These are phyloP conservation scores for Drepana falcataria DNA, from an alignment of 2,888 invertebrate genomes.

Conservation along the genomic window DNA sequence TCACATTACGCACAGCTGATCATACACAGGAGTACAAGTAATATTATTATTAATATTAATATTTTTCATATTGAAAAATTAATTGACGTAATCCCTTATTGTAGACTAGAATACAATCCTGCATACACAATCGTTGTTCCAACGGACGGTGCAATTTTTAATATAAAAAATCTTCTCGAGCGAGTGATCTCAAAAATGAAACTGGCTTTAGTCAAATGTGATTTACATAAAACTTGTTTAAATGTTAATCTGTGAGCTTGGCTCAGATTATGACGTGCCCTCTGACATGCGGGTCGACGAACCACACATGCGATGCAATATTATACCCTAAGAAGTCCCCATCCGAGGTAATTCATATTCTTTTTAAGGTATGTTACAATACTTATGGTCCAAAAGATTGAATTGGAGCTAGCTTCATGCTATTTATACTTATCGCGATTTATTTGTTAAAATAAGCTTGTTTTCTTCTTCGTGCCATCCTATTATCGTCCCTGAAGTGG, in stretches of 20 bases:
- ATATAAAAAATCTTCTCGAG: slow-evolving; percentile 33
- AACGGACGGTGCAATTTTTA: slow-evolving; percentile 35
- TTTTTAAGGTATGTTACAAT: too few relatives aligned
- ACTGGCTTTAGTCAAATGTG: slow-evolving; percentile 41
- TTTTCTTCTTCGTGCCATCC: too few relatives aligned
- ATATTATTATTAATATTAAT: too few relatives aligned
- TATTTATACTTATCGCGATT: too few relatives aligned
- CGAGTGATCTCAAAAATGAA: slow-evolving; percentile 51
- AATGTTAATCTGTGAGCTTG: slow-evolving; percentile 68
- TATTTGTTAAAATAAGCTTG: too few relatives aligned
- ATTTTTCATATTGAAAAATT: too few relatives aligned
- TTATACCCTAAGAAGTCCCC: slow-evolving; percentile 23
- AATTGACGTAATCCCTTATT: too few relatives aligned
- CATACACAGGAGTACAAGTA: too few relatives aligned
- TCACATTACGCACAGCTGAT: too few relatives aligned
- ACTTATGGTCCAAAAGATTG: too few relatives aligned
- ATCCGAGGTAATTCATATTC: slow-evolving; percentile 7
- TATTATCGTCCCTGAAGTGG: too few relatives aligned
- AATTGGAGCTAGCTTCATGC: too few relatives aligned
- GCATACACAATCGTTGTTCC: slow-evolving; percentile 22
- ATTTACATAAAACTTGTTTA: slow-evolving; percentile 77
- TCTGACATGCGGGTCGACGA: slow-evolving; percentile 40
- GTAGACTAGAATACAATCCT: slow-evolving; percentile 11
- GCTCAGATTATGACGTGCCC: slow-evolving; percentile 63
- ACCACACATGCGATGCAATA: slow-evolving; percentile 39